phyloP scores from a whole-genome alignment of 2,113 vertebrate species.

The Prunella fulvescens region DNA sequence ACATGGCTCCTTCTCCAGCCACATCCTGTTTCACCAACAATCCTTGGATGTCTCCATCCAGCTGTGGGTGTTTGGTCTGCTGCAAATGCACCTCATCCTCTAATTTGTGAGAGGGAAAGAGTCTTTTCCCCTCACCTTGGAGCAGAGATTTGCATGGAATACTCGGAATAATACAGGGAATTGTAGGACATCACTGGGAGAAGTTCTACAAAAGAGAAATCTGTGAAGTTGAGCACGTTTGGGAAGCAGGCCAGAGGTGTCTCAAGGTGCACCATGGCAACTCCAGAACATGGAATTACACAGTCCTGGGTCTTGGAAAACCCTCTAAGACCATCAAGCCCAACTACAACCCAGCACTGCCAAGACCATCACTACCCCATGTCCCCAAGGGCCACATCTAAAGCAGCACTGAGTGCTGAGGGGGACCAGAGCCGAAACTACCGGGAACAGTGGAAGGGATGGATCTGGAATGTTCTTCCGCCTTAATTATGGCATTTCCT shows the following conservation, averaged over 20 bases:
- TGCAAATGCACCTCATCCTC: background rate
- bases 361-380: background rate
- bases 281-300: background rate
- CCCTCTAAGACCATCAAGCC: too few species aligned
- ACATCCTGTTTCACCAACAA: background rate
- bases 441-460: accelerated
- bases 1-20: background rate
- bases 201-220: background rate
- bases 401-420: background rate
- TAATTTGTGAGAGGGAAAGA: background rate
- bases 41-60: background rate
- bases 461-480: background rate
- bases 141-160: background rate
- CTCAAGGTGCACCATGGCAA: background rate
- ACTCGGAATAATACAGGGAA: accelerated
- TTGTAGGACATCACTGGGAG: accelerated
- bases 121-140: background rate
- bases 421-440: background rate
- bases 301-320: background rate
- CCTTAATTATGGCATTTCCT: background rate
- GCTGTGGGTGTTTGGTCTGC: background rate
- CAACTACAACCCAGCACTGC: background rate
- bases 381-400: background rate
- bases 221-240: accelerated
- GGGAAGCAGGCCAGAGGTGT: background rate